phyloP scores from a whole-genome alignment of 2,888 invertebrate species.

The Thymelicus sylvestris region DNA sequence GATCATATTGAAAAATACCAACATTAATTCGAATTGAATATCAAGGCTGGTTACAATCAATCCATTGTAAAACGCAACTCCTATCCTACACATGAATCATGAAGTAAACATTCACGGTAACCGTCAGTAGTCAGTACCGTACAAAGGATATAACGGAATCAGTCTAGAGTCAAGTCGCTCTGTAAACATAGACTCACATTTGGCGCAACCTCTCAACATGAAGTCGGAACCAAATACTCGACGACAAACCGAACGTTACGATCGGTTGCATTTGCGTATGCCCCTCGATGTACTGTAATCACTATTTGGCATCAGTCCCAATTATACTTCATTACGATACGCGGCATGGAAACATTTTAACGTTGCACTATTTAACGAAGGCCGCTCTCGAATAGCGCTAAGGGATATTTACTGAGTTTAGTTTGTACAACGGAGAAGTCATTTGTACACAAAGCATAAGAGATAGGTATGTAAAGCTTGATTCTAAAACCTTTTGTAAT shows the following conservation, averaged over 20 bases:
- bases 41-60: too few species aligned
- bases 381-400: not conserved
- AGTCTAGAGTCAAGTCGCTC: not conserved
- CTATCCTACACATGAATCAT: too few species aligned
- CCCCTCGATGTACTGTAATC: conserved; percentile 25
- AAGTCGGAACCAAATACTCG: conserved; percentile 2
- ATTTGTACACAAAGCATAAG: not conserved
- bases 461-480: too few species aligned
- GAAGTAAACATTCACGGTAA: not conserved
- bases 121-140: not conserved
- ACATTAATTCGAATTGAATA: too few species aligned
- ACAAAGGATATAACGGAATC: conserved; percentile 1
- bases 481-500: too few species aligned
- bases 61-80: too few species aligned
- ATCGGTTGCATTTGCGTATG: conserved; percentile 33
- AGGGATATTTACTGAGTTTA: not conserved
- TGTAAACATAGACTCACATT: conserved; percentile 21
- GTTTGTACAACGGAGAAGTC: not conserved
- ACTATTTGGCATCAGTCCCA: conserved; percentile 37
- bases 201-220: conserved; percentile 25
- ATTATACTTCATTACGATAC: conserved; percentile 38
- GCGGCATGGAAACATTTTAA: conserved; percentile 27
- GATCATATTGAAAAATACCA: too few species aligned
- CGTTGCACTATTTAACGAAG: conserved; percentile 15
- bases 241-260: conserved; percentile 29